Percentiles rank a stretch among this genome's conserved stretches.
These are phyloP conservation scores for Gonioctena quinquepunctata DNA, from an alignment of 1,140 invertebrate genomes.

Conservation along the genomic window DNA sequence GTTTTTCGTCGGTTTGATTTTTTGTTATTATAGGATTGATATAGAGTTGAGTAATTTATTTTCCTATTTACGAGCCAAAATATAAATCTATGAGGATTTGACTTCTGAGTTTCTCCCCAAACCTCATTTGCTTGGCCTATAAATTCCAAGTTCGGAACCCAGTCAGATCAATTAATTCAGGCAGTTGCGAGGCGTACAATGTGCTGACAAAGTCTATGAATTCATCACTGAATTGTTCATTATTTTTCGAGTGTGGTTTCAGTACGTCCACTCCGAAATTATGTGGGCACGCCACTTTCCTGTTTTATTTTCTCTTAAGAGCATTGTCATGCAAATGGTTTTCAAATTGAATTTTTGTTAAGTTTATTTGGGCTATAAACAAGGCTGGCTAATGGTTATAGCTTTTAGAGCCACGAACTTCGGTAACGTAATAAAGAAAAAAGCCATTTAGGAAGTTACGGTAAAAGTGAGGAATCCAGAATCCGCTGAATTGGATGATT, in stretches of 20 bases:
- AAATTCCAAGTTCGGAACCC: slow-evolving; percentile 17
- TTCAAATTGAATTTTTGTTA: slow-evolving; percentile 19
- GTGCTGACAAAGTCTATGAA: slow-evolving; percentile 4
- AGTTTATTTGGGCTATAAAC: slow-evolving; percentile 17
- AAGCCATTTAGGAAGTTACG: slow-evolving; percentile 5
- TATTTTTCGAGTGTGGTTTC: slow-evolving; percentile 8
- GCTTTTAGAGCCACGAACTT: slow-evolving; percentile 14
- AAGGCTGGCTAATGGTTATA: slow-evolving; percentile 17
- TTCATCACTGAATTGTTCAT: slow-evolving; percentile 14
- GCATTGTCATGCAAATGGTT: slow-evolving; percentile 21
- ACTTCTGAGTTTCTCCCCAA: too few relatives aligned
- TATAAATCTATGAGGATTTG: too few relatives aligned
- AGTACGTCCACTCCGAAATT: slow-evolving; percentile 11
- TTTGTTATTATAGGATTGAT: too few relatives aligned
- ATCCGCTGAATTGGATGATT: background rate
- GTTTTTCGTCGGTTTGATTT: too few relatives aligned
- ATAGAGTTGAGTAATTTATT: too few relatives aligned
- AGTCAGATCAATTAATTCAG: slow-evolving; percentile 6
- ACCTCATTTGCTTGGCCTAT: too few relatives aligned
- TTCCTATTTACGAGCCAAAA: too few relatives aligned
- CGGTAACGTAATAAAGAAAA: slow-evolving; percentile 11
- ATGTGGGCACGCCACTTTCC: slow-evolving; percentile 12
- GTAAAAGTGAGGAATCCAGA: slow-evolving; percentile 7
- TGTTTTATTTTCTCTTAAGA: slow-evolving; percentile 18
- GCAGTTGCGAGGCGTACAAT: background rate